Evolutionary conservation across 2,888 invertebrate species (phyloP), one percentile per base, ranked within the genome.

Genomic region (Corythucha ciliata): DNA sequence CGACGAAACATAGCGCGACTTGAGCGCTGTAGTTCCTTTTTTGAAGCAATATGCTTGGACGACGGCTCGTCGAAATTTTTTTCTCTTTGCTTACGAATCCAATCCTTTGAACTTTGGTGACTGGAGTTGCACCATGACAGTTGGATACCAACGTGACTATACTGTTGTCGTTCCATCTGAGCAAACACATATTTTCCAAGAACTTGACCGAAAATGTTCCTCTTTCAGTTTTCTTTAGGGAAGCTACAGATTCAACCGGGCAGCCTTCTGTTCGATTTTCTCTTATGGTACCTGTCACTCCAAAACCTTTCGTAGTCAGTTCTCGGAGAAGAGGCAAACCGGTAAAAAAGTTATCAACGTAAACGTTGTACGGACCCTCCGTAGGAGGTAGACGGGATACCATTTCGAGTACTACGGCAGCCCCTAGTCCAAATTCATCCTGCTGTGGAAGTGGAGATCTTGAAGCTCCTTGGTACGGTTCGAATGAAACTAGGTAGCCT

Each of bases 391-490:
- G 44, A 27, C 44, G 24, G 6, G 44, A 44, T 3, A 20, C n/a
- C 12, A 44, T 14, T 29, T 44, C 44, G 8, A 44, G 10, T 8
- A 44, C 44, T 16, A 44, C 44, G 8, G 44, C 44, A 8, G 8
- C 44, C 20, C 44, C 44, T 4, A 44, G 16, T 2, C 44, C 44
- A 27, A 16, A 44, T 20, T 29, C 16, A 2, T 44, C 26, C 29
- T 44, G 44, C 3, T 18, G 12, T 16, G 44, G 25, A 14, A 44
- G 29, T 16, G 44, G 44, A 12, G 29, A 16, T n/a, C 20, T 36
- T 14, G 34, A 18, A 18, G 34, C 4, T 33, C 46, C 46, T 33
- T 33, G 14, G 12, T 46, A 46, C 4, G 46, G 46, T 34, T 33
- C 33, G 33, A 46, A 18, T 7, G 18, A n/a, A 10, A 34, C 25